Percentiles rank a stretch among this genome's conserved stretches.
These are phyloP conservation scores for Phytoseiulus persimilis DNA, from an alignment of 2,888 invertebrate species.

Conservation along the genomic window DNA sequence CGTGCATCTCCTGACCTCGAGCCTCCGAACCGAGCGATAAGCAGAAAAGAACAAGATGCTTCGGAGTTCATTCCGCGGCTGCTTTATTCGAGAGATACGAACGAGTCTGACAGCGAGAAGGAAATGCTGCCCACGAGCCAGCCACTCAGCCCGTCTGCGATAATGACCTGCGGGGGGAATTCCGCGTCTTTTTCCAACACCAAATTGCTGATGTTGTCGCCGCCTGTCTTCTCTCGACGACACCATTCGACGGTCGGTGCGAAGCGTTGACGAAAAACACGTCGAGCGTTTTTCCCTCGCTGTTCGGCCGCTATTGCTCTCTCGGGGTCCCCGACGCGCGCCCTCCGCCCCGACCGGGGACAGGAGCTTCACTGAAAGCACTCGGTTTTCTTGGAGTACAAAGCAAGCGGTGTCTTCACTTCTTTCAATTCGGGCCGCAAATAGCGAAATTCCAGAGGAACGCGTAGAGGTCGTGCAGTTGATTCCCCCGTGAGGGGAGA, in stretches of 20 bases:
- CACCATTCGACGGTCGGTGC: neutral
- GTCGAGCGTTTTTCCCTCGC: neutral
- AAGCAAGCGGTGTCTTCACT: conserved; percentile 5
- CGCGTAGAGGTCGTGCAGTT: neutral
- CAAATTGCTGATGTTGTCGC: neutral
- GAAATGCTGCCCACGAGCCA: neutral
- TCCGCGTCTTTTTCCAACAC: neutral
- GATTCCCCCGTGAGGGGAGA: neutral
- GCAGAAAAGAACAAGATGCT: neutral
- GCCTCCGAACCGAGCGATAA: neutral
- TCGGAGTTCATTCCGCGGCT: neutral
- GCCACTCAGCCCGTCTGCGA: neutral
- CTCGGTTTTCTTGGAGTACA: neutral
- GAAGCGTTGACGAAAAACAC: neutral
- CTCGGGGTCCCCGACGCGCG: neutral
- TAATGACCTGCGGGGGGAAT: neutral
- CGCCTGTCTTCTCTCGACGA: neutral
- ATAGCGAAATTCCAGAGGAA: neutral
- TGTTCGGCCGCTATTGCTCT: neutral
- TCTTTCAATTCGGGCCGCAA: neutral
- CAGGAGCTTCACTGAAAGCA: neutral
- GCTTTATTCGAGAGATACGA: neutral
- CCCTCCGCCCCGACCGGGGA: neutral
- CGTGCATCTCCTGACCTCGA: neutral
- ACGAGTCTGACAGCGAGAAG: neutral